Evolutionary conservation across 2,113 vertebrate species (phyloP).

Genomic region (Eonycteris spelaea): DNA sequence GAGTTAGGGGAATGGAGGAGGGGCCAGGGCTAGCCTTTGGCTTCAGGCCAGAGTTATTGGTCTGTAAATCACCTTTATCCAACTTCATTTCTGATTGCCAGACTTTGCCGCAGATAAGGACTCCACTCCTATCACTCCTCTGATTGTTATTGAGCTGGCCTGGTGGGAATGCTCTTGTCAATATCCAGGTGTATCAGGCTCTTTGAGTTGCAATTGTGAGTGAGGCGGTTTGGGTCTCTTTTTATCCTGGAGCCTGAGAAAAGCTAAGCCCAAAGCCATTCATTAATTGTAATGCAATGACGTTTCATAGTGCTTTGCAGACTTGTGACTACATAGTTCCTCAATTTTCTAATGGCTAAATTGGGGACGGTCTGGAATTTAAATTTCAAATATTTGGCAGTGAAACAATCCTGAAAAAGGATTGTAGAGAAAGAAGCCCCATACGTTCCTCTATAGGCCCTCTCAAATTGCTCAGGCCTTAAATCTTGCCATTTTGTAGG

Average conservation of each 20-base stretch:
- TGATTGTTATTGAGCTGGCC: neutral
- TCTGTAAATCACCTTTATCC: neutral
- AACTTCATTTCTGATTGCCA: neutral
- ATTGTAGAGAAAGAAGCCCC: neutral
- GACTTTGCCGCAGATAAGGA: neutral
- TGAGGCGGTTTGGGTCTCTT: neutral
- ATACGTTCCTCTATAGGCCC: fast-evolving
- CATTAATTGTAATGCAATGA: neutral
- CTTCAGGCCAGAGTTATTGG: neutral
- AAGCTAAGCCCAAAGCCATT: neutral
- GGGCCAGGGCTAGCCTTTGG: neutral
- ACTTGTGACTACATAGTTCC: neutral
- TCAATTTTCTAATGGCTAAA: neutral
- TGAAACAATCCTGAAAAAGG: neutral
- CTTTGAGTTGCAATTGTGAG: neutral
- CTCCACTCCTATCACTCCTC: neutral
- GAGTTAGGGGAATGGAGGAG: neutral
- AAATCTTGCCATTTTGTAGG: neutral
- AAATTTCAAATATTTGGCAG: neutral
- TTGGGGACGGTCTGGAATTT: neutral
- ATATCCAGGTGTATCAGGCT: neutral
- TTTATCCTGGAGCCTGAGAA: neutral
- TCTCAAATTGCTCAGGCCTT: neutral
- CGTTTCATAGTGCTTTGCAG: neutral
- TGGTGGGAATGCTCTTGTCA: neutral